These are phyloP conservation scores for Eublepharis macularius DNA, from an alignment of 2,113 vertebrate genomes.

Conservation along the genomic window DNA sequence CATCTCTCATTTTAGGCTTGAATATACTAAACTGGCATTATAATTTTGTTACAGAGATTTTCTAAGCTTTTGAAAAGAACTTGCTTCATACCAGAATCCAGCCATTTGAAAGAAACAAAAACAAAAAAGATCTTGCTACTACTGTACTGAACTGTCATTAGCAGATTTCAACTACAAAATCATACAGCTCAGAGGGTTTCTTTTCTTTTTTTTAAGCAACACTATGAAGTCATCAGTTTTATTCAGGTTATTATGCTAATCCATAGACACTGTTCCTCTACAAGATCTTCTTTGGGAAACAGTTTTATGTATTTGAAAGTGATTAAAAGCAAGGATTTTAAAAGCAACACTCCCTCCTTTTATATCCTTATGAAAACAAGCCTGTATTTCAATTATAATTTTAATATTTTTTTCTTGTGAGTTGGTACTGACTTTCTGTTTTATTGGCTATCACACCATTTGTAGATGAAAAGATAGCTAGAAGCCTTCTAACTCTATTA, in stretches of 20 bases:
- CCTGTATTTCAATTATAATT: slow-evolving; percentile 51
- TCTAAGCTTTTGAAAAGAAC: background rate
- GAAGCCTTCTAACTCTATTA: slow-evolving; percentile 33
- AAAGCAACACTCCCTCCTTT: slow-evolving; percentile 31
- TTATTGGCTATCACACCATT: slow-evolving; percentile 40
- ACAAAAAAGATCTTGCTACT: background rate
- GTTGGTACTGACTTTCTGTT: slow-evolving; percentile 36
- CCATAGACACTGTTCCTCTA: background rate
- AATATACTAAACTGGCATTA: background rate
- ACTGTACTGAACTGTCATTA: background rate
- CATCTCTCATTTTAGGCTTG: background rate
- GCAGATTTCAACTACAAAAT: background rate
- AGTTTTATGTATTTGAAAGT: slow-evolving; percentile 24
- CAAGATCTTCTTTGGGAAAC: slow-evolving; percentile 8
- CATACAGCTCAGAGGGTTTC: background rate
- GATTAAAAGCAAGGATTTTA: slow-evolving; percentile 4
- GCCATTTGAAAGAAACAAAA: background rate
- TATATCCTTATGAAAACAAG: slow-evolving; percentile 37
- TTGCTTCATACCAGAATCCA: background rate
- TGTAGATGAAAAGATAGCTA: slow-evolving; percentile 8
- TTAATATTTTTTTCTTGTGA: slow-evolving; percentile 44
- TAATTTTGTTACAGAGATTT: background rate
- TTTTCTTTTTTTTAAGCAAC: background rate
- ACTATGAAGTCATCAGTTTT: background rate
- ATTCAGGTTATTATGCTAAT: background rate